phyloP scores from a whole-genome alignment of 2,113 vertebrate genomes.

The Dryoscopus gambensis region DNA sequence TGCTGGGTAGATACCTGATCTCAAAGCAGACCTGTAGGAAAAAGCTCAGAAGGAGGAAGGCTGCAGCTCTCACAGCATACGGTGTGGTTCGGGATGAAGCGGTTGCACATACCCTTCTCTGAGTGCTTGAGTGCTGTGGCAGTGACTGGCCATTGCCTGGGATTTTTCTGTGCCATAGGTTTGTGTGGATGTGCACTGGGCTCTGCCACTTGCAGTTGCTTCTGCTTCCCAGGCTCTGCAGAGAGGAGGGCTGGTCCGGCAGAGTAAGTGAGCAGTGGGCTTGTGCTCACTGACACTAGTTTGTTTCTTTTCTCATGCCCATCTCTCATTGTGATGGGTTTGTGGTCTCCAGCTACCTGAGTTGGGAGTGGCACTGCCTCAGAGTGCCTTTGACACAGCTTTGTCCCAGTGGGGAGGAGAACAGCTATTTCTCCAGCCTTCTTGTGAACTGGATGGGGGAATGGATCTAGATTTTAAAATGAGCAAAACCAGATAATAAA shows the following conservation, averaged over 20 bases:
- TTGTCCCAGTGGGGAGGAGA: background rate
- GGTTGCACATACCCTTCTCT: background rate
- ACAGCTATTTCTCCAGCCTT: background rate
- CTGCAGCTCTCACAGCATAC: background rate
- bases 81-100: accelerated
- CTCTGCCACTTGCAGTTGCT: background rate
- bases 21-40: background rate
- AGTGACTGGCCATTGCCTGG: background rate
- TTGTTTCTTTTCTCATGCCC: background rate
- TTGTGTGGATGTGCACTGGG: background rate
- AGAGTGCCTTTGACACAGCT: background rate
- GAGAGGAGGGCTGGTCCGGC: background rate
- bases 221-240: background rate
- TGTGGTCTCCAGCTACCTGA: background rate
- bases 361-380: background rate
- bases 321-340: background rate
- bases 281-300: background rate
- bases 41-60: background rate
- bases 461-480: background rate
- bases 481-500: background rate
- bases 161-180: background rate
- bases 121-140: accelerated
- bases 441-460: background rate
- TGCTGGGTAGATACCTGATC: background rate
- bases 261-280: background rate